These are phyloP conservation scores for Habropoda laboriosa DNA, from an alignment of 1,140 invertebrate genomes.

Conservation along the genomic window DNA sequence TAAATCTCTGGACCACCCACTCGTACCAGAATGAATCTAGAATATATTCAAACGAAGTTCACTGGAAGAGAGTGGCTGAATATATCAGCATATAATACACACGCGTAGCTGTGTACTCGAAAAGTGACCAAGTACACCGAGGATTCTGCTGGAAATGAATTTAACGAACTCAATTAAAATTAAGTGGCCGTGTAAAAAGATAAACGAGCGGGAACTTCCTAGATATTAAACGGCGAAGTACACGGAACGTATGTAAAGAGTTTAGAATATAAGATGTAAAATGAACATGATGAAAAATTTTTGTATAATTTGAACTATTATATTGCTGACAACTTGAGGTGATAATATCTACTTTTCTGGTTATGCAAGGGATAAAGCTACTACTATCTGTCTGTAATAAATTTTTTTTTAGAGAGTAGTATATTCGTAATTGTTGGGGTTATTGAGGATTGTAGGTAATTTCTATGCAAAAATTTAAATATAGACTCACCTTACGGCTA, in stretches of 20 bases:
- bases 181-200: conserved; percentile 49
- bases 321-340: no score
- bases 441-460: no score
- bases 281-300: not conserved
- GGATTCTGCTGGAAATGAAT: conserved; percentile 55
- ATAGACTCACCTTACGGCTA: not conserved
- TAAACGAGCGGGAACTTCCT: conserved; percentile 15
- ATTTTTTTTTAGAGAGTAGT: no score
- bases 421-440: no score
- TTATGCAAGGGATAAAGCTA: no score
- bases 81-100: not conserved
- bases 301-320: not conserved
- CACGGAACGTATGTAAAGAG: no score
- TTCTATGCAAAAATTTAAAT: no score
- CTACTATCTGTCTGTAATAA: no score
- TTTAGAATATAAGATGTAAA: not conserved
- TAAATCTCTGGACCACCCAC: conserved; percentile 55
- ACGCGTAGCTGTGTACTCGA: not conserved
- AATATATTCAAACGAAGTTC: conserved; percentile 58
- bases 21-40: conserved; percentile 38
- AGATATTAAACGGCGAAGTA: not conserved
- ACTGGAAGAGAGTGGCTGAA: conserved; percentile 25
- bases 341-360: no score
- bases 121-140: conserved; percentile 25
- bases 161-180: conserved; percentile 63